These are phyloP conservation scores for Amphipoea lucens DNA, from an alignment of 2,888 invertebrate species.

Conservation along the genomic window DNA sequence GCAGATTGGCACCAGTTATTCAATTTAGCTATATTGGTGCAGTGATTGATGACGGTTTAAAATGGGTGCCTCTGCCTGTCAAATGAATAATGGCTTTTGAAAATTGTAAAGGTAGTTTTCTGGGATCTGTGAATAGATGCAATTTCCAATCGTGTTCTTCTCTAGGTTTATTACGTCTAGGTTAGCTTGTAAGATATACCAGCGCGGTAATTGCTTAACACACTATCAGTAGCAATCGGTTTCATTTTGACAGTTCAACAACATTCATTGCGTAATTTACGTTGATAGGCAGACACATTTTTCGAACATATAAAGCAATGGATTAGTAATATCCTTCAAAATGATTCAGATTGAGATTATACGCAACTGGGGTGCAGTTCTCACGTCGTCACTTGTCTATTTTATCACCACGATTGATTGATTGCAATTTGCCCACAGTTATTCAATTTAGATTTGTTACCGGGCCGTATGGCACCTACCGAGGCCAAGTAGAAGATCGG, in stretches of 20 bases:
- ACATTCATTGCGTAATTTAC: too few species aligned
- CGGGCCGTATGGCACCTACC: neutral
- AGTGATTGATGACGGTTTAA: slow-evolving; percentile 1
- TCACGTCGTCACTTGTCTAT: slow-evolving; percentile 5
- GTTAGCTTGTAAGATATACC: neutral
- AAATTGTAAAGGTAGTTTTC: neutral
- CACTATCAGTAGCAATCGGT: too few species aligned
- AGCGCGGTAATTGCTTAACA: too few species aligned
- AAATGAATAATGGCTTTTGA: neutral
- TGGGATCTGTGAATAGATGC: slow-evolving; percentile 2
- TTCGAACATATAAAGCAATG: too few species aligned
- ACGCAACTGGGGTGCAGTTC: neutral
- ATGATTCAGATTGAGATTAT: too few species aligned
- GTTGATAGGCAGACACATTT: too few species aligned
- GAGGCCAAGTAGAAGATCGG: slow-evolving; percentile 1
- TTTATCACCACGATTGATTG: neutral
- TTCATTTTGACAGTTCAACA: too few species aligned
- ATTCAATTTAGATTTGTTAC: slow-evolving; percentile 37
- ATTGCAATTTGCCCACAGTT: slow-evolving; percentile 19
- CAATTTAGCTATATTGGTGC: slow-evolving; percentile 16
- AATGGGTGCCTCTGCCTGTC: neutral
- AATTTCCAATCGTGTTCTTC: neutral
- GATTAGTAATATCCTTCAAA: too few species aligned
- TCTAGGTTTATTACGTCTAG: neutral
- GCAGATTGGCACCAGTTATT: slow-evolving; percentile 12